Evolutionary conservation across 2,797 vertebrate species (phyloP).

Genomic region (Todus mexicanus): DNA sequence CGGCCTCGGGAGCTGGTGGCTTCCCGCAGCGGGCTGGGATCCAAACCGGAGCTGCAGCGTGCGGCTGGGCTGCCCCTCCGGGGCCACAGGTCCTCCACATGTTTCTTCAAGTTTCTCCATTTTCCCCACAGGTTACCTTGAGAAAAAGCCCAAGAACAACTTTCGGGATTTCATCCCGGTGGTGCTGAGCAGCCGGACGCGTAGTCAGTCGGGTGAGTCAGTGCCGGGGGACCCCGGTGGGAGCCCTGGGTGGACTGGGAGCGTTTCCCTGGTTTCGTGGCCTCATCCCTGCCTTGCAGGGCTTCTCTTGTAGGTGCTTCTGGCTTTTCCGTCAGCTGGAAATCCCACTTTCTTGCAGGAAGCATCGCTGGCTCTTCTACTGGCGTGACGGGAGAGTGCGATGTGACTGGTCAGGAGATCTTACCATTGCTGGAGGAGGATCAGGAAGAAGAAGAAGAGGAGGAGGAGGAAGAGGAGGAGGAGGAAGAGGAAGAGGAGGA

Average conservation of each 20-base stretch:
- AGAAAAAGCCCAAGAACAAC: slow-evolving; percentile 83
- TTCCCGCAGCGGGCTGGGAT: background rate
- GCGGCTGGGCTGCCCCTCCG: background rate
- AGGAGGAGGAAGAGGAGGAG: slow-evolving; percentile 76
- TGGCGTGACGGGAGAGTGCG: slow-evolving; percentile 60
- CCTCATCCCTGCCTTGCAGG: background rate
- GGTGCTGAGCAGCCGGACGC: slow-evolving; percentile 80
- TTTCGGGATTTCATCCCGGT: slow-evolving; percentile 82
- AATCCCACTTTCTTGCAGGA: slow-evolving; percentile 49
- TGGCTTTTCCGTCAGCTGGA: background rate
- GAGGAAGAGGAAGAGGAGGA: slow-evolving; percentile 64
- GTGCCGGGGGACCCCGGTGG: background rate
- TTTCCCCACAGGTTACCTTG: slow-evolving; percentile 67
- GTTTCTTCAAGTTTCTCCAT: background rate
- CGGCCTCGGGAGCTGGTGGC: background rate
- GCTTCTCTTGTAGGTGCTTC: background rate
- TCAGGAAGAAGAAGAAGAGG: slow-evolving; percentile 70
- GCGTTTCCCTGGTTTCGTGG: fast-evolving
- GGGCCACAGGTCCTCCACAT: too few relatives aligned
- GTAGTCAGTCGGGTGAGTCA: slow-evolving; percentile 80
- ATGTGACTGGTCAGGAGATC: slow-evolving; percentile 69
- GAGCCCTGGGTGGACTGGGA: background rate
- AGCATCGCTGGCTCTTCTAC: slow-evolving; percentile 70
- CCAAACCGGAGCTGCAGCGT: fast-evolving
- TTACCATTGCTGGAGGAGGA: slow-evolving; percentile 73